phyloP scores from a whole-genome alignment of 2,888 invertebrate species.

The Harpalus rufipes region DNA sequence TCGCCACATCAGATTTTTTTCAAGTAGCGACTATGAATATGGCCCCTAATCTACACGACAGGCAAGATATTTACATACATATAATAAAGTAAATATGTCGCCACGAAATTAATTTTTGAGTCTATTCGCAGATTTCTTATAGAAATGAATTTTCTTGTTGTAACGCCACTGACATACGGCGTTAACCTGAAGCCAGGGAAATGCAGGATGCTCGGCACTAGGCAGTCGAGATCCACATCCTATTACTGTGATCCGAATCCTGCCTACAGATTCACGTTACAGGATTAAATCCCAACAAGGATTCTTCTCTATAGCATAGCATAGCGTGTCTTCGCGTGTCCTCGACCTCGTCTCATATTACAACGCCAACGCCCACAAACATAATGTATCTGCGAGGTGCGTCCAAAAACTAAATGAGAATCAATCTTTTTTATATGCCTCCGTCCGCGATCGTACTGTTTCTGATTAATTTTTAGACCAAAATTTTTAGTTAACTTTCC shows the following conservation, averaged over 20 bases:
- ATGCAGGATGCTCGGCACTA: slow-evolving; percentile 57
- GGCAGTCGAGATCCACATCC: slow-evolving; percentile 59
- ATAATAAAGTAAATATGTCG: too few relatives aligned
- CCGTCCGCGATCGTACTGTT: too few relatives aligned
- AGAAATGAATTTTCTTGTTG: neutral
- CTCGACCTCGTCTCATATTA: slow-evolving; percentile 46
- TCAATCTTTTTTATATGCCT: too few relatives aligned
- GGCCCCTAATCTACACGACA: too few relatives aligned
- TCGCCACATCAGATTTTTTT: too few relatives aligned
- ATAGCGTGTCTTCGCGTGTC: slow-evolving; percentile 4
- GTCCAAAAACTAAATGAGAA: too few relatives aligned
- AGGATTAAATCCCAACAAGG: slow-evolving; percentile 67
- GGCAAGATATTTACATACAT: too few relatives aligned
- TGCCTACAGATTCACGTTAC: slow-evolving; percentile 50
- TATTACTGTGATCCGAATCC: slow-evolving; percentile 50
- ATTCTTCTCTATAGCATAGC: slow-evolving; percentile 34
- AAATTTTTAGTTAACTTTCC: too few relatives aligned
- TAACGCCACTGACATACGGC: slow-evolving; percentile 1
- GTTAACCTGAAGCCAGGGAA: slow-evolving; percentile 39
- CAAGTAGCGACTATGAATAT: too few relatives aligned
- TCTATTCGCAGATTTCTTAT: too few relatives aligned
- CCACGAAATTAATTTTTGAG: too few relatives aligned
- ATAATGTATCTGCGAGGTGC: neutral
- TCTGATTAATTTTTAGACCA: too few relatives aligned
- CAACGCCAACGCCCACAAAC: neutral